These are phyloP conservation scores for Diloba caeruleocephala DNA, from an alignment of 2,888 invertebrate genomes.

Conservation along the genomic window DNA sequence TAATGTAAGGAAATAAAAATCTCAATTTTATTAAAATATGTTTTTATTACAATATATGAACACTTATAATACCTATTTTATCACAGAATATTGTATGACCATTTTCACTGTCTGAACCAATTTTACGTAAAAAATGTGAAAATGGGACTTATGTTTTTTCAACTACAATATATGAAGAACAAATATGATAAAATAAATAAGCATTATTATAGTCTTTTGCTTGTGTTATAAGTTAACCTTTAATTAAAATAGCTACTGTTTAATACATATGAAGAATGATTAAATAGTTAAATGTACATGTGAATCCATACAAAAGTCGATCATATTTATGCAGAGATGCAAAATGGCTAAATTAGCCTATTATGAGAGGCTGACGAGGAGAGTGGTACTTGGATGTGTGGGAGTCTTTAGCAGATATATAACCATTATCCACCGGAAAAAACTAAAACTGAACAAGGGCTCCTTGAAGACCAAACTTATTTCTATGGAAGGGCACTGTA, in stretches of 20 bases:
- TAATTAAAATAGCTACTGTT: conserved; percentile 14
- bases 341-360: conserved; percentile 13
- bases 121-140: conserved; percentile 26
- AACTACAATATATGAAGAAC: conserved; percentile 19
- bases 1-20: conserved; percentile 20
- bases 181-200: conserved; percentile 10
- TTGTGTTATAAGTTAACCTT: too few relatives aligned
- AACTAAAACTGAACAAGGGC: too few relatives aligned
- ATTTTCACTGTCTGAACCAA: conserved; percentile 32
- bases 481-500: too few relatives aligned
- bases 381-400: too few relatives aligned
- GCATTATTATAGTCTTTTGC: too few relatives aligned
- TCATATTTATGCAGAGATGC: conserved; percentile 7
- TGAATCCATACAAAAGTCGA: conserved; percentile 14
- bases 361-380: conserved; percentile 4
- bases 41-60: conserved; percentile 49
- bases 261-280: conserved; percentile 20
- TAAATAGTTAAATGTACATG: conserved; percentile 15
- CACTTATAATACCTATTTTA: conserved; percentile 58
- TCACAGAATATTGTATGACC: conserved; percentile 60
- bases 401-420: too few relatives aligned
- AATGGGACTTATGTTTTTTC: conserved; percentile 18
- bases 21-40: conserved; percentile 41
- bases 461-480: too few relatives aligned
- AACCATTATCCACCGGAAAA: too few relatives aligned